phyloP scores from a whole-genome alignment of 2,113 vertebrate genomes.

The Coracopsis vasa region DNA sequence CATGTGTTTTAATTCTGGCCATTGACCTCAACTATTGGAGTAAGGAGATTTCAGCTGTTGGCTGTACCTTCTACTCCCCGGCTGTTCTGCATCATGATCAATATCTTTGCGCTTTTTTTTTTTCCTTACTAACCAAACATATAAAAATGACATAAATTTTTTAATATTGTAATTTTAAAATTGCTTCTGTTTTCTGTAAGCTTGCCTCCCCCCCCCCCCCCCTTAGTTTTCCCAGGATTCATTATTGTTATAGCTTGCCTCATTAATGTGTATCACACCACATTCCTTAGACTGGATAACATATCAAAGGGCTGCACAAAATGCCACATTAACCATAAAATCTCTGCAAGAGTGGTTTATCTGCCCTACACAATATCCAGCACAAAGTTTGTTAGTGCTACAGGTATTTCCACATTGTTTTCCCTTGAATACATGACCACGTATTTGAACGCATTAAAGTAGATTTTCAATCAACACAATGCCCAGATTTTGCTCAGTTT shows the following conservation, averaged over 20 bases:
- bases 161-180: background rate
- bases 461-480: rapidly evolving
- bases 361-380: background rate
- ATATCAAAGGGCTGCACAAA: background rate
- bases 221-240: rapidly evolving
- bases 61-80: background rate
- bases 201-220: background rate
- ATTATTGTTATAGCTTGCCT: background rate
- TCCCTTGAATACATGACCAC: rapidly evolving
- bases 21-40: background rate
- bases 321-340: background rate
- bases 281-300: background rate
- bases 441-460: rapidly evolving
- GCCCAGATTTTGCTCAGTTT: background rate
- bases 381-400: background rate
- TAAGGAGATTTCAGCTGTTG: background rate
- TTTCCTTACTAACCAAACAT: background rate
- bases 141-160: background rate
- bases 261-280: background rate
- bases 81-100: background rate
- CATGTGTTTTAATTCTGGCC: background rate
- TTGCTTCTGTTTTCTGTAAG: background rate
- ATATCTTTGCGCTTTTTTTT: background rate
- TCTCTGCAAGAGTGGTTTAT: background rate
- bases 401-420: background rate